These are phyloP conservation scores for Poeciliopsis presidionis DNA, from an alignment of 2,797 vertebrate species.

Conservation along the genomic window DNA sequence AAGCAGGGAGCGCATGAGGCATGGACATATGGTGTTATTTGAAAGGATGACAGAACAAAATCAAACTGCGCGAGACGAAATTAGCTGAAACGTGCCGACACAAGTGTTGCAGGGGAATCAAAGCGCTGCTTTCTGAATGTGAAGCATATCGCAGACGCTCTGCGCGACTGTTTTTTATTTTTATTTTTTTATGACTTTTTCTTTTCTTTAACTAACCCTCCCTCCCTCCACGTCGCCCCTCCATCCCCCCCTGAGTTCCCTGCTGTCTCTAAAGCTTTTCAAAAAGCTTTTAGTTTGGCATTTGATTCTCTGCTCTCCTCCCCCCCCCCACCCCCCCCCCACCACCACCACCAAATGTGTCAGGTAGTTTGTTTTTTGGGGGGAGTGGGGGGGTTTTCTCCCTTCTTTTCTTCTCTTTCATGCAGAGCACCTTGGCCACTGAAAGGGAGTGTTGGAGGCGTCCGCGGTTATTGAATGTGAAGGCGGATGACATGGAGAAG, in stretches of 20 bases:
- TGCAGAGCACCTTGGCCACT: slow-evolving; percentile 62
- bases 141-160: slow-evolving; percentile 58
- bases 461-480: slow-evolving; percentile 46
- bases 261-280: slow-evolving; percentile 59
- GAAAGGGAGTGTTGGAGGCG: slow-evolving; percentile 51
- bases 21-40: slow-evolving; percentile 33
- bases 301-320: slow-evolving; percentile 64
- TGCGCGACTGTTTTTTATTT: slow-evolving; percentile 52
- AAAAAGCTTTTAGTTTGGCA: slow-evolving; percentile 62
- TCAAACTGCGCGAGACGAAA: slow-evolving; percentile 31
- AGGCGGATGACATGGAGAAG: slow-evolving; percentile 42
- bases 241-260: slow-evolving; percentile 37
- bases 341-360: slow-evolving; percentile 42
- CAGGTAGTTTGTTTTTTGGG: slow-evolving; percentile 22
- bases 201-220: slow-evolving; percentile 44
- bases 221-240: slow-evolving; percentile 14
- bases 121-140: slow-evolving; percentile 58
- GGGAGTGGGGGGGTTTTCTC: not conserved
- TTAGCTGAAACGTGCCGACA: slow-evolving; percentile 36
- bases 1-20: slow-evolving; percentile 25
- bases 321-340: slow-evolving; percentile 47
- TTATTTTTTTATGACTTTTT: slow-evolving; percentile 52
- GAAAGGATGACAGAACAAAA: slow-evolving; percentile 44
- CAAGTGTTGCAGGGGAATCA: slow-evolving; percentile 47
- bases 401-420: slow-evolving; percentile 46